Evolutionary conservation across 2,888 invertebrate species (phyloP).

Genomic region (Pterostichus niger): DNA sequence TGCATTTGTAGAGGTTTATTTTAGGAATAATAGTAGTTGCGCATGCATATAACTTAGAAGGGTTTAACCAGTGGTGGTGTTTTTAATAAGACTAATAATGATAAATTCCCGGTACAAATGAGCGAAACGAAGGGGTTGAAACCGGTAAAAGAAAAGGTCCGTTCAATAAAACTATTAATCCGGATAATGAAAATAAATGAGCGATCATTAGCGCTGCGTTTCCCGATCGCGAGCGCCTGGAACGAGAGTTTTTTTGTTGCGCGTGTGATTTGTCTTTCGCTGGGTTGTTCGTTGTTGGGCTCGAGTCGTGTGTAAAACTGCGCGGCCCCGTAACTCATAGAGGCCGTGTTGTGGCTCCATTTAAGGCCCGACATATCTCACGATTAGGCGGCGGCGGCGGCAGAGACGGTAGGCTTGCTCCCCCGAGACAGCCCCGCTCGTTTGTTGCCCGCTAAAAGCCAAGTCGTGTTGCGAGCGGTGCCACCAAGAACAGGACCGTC

Average conservation of each 20-base stretch:
- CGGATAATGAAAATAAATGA: slow-evolving; percentile 55
- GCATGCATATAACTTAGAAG: slow-evolving; percentile 1
- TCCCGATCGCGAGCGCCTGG: too few relatives aligned
- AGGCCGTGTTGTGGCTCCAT: slow-evolving; percentile 39
- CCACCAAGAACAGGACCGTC: slow-evolving; percentile 29
- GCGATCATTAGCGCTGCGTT: slow-evolving; percentile 41
- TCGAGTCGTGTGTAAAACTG: slow-evolving; percentile 32
- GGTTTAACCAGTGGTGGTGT: slow-evolving; percentile 11
- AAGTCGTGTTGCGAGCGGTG: slow-evolving; percentile 62
- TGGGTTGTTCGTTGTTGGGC: too few relatives aligned
- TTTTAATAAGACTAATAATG: slow-evolving; percentile 45
- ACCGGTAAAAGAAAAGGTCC: slow-evolving; percentile 41
- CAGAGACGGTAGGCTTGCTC: slow-evolving; percentile 16
- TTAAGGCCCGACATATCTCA: slow-evolving; percentile 64
- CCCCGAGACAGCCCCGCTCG: slow-evolving; percentile 60
- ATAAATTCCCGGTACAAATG: slow-evolving; percentile 16
- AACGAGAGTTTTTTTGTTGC: neutral
- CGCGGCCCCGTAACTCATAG: slow-evolving; percentile 49
- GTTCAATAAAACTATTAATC: slow-evolving; percentile 52
- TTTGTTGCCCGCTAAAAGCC: slow-evolving; percentile 67
- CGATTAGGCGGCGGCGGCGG: slow-evolving; percentile 59
- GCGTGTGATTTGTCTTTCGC: slow-evolving; percentile 1
- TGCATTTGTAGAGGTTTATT: too few relatives aligned
- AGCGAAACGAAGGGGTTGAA: neutral
- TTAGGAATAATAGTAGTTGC: neutral